Evolutionary conservation across 2,113 vertebrate genomes (phyloP).

Genomic region (Typhlomys cinereus): DNA sequence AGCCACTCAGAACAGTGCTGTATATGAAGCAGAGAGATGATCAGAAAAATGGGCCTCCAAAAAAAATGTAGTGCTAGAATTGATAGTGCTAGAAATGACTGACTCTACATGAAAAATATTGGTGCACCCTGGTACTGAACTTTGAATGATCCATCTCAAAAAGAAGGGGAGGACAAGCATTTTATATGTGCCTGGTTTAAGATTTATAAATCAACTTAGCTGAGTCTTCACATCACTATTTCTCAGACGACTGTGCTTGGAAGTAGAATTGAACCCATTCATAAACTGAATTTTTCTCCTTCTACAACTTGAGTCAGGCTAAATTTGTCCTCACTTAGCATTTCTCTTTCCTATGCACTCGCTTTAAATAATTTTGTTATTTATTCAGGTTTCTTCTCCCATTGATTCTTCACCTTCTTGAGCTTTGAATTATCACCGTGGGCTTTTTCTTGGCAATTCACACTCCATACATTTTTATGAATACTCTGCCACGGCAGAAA

Average conservation of each 20-base stretch:
- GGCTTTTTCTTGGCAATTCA: neutral
- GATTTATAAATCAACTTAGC: neutral
- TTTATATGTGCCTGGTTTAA: neutral
- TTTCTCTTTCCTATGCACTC: neutral
- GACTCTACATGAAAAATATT: neutral
- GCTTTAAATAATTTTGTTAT: neutral
- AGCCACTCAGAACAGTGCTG: fast-evolving
- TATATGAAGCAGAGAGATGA: neutral
- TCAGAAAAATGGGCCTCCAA: neutral
- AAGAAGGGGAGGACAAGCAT: neutral
- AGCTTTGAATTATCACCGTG: neutral
- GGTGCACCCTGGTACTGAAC: neutral
- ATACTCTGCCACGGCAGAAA: neutral
- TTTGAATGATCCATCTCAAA: neutral
- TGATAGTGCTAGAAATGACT: fast-evolving
- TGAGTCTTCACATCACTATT: neutral
- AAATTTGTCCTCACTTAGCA: neutral
- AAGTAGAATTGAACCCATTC: neutral
- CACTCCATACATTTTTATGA: neutral
- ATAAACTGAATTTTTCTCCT: neutral
- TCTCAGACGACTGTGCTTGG: neutral
- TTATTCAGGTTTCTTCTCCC: neutral
- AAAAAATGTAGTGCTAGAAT: too few species aligned
- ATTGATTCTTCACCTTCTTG: neutral
- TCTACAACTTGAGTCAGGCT: neutral